Evolutionary conservation across 2,113 vertebrate species (phyloP).

Genomic region (Crypturellus undulatus): DNA sequence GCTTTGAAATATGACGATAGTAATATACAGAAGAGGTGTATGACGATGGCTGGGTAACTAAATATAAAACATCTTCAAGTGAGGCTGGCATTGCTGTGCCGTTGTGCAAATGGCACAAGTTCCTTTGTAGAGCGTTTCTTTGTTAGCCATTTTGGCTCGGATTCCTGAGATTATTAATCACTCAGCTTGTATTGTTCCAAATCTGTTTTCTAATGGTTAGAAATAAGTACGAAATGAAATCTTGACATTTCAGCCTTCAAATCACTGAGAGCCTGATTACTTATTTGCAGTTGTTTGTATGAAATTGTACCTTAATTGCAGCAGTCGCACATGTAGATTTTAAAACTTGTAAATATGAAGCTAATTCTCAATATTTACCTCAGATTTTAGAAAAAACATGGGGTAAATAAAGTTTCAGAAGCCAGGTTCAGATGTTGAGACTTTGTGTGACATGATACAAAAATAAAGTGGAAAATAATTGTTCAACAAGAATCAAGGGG

Average conservation of each 20-base stretch:
- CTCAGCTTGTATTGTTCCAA: conserved; percentile 11
- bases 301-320: conserved; percentile 17
- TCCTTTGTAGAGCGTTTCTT: not conserved
- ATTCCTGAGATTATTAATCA: conserved; percentile 13
- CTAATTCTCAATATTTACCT: not conserved
- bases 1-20: conserved; percentile 24
- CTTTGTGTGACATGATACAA: not conserved
- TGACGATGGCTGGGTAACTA: not conserved
- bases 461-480: conserved; percentile 10
- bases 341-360: not conserved
- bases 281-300: not conserved
- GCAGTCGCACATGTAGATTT: not conserved
- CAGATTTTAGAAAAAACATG: not conserved
- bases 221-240: not conserved
- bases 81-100: not conserved
- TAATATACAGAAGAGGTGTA: not conserved
- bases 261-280: conserved; percentile 30
- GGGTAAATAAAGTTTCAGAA: not conserved
- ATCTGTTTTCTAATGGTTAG: not conserved
- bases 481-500: conserved; percentile 13
- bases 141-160: not conserved
- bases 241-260: conserved; percentile 23
- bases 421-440: not conserved
- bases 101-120: not conserved
- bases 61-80: not conserved